Evolutionary conservation across 2,113 vertebrate species (phyloP), one percentile per base, ranked within the genome.

Genomic region (Notechis scutatus): DNA sequence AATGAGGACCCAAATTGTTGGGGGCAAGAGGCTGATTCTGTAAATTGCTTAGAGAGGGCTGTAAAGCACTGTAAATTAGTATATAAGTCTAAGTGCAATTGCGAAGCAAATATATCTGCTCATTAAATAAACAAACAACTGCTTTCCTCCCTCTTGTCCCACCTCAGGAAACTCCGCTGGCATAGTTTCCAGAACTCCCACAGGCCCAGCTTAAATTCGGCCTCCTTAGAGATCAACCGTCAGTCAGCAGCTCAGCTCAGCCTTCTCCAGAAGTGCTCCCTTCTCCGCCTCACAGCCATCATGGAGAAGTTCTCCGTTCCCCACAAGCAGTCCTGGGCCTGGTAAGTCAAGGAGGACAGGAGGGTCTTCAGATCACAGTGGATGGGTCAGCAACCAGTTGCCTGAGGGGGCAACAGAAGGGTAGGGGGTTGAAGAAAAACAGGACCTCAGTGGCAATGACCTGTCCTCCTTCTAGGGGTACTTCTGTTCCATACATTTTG

Each of bases 141-240:
- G 1, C 3, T 42, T 14, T 1, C 52, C 54, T 47, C 9, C 85
- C 87, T 89, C 0, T 0, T 89, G 56, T 24, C 34, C 55, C 55
- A 45, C 0, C 0, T 3, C 92, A 99, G 98, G 96, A 98, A 99
- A 95, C 97, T 99, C 90, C 97, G 97, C 6, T 99, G 98, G 98
- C 98, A 98, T 96, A 99, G 98, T 88, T 99, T 99, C 94, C 98
- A 99, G 97, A 98, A 98, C 95, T 98, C 98, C 0, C 98, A 99
- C 95, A 96, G 98, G 59, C 98, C 98, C 85, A 98, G 98, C 94
- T 97, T 99, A 87, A 98, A 97, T 91, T 98, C 98, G 0, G 98
- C 98, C 45, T 99, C 98, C 0, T 96, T 98, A 96, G 98, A 99
- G 95, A 98, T 99, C 94, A 98, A 98, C 95, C 95, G 98, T 12